These are phyloP conservation scores for Cyanocitta stelleri DNA, from an alignment of 2,113 vertebrate species.

Conservation along the genomic window DNA sequence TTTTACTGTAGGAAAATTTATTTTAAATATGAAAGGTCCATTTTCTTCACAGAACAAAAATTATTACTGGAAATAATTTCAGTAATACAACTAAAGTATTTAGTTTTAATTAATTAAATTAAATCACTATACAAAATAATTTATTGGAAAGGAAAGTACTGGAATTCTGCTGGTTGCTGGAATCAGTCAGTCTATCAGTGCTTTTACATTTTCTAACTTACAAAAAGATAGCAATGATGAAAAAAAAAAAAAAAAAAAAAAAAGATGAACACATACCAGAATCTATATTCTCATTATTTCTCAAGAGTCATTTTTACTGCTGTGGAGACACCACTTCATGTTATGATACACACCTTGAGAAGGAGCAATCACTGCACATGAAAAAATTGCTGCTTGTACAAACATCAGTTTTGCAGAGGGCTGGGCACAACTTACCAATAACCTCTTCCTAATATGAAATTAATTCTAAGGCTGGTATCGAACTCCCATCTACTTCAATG, in stretches of 20 bases:
- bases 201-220: background rate
- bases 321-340: background rate
- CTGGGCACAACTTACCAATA: background rate
- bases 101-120: constrained; percentile 1
- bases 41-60: constrained; percentile 18
- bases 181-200: background rate
- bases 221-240: background rate
- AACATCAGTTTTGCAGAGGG: background rate
- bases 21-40: constrained; percentile 2
- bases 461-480: background rate
- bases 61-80: constrained; percentile 39
- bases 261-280: background rate
- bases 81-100: background rate
- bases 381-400: background rate
- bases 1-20: constrained; percentile 17
- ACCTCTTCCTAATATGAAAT: background rate
- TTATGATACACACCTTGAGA: background rate
- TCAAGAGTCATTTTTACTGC: background rate
- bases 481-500: background rate
- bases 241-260: background rate
- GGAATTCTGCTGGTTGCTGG: background rate
- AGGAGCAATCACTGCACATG: background rate
- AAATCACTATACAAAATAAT: constrained; percentile 3
- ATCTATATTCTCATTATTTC: background rate
- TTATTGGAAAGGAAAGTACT: background rate